A percentile compares a stretch with the other conserved stretches of the same genome.
Conservation (phyloP, 2,113 vertebrate species). For the Tetrax tetrax region DNA sequence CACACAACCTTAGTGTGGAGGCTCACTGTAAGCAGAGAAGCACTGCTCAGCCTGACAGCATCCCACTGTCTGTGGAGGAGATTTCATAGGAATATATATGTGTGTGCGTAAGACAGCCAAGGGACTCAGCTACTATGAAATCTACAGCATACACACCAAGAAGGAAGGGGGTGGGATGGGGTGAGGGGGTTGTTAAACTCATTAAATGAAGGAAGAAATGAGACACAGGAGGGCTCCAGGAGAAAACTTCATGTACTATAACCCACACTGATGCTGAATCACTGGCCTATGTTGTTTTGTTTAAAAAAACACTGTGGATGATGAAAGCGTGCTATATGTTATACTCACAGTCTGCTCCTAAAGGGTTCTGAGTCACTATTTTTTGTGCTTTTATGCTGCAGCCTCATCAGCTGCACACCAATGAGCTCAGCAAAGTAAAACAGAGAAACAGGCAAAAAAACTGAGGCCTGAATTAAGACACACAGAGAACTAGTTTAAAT, state of each 20-base stretch:
- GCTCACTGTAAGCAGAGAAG: background rate
- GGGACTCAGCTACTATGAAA: background rate
- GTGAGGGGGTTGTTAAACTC: background rate
- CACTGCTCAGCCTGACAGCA: background rate
- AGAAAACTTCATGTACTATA: background rate
- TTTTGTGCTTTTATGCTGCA: background rate
- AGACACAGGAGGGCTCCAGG: background rate
- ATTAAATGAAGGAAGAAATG: background rate
- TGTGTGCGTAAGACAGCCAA: background rate
- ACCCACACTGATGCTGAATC: constrained; percentile 42
- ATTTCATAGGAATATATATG: background rate
- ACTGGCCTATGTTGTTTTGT: background rate
- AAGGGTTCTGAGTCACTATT: constrained; percentile 37
- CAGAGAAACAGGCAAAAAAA: background rate
- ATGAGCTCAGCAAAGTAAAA: background rate
- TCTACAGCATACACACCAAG: background rate
- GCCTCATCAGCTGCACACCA: background rate
- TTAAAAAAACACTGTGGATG: background rate
- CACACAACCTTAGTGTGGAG: background rate
- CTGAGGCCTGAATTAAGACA: background rate
- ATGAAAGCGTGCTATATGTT: constrained; percentile 13
- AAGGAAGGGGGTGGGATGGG: background rate
- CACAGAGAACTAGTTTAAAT: background rate
- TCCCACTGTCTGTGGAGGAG: background rate
- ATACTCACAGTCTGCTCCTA: background rate